phyloP scores from a whole-genome alignment of 1,140 invertebrate genomes.

The Sinonovacula constricta region DNA sequence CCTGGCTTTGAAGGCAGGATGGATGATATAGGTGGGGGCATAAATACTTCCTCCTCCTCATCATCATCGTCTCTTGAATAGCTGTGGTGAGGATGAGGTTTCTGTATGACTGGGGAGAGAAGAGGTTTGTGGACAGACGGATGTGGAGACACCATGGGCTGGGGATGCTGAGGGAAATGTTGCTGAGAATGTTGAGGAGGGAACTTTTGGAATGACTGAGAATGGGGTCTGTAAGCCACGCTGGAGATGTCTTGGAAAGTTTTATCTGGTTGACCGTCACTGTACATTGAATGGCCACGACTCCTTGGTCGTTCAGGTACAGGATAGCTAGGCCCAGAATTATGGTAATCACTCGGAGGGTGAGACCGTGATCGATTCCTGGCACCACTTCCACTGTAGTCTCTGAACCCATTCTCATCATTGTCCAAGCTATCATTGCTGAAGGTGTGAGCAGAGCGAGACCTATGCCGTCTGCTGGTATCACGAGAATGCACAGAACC shows the following conservation, averaged over 20 bases:
- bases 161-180: slow-evolving; percentile 5
- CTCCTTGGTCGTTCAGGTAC: slow-evolving; percentile 38
- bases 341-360: slow-evolving; percentile 23
- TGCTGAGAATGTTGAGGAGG: too few species aligned
- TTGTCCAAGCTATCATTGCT: slow-evolving; percentile 17
- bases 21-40: slow-evolving; percentile 39
- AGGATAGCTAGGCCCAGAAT: slow-evolving; percentile 40
- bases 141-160: too few species aligned
- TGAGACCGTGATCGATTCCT: slow-evolving; percentile 49
- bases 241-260: slow-evolving; percentile 20
- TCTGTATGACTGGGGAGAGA: slow-evolving; percentile 28
- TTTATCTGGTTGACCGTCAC: slow-evolving; percentile 6
- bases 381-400: slow-evolving; percentile 2
- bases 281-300: slow-evolving; percentile 25
- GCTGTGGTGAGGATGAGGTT: not conserved
- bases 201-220: too few species aligned
- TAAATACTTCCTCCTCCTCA: slow-evolving; percentile 60
- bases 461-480: slow-evolving; percentile 10
- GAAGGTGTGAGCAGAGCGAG: not conserved
- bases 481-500: slow-evolving; percentile 24
- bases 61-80: slow-evolving; percentile 54
- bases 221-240: slow-evolving; percentile 20
- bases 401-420: slow-evolving; percentile 37
- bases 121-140: slow-evolving; percentile 24
- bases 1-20: slow-evolving; percentile 40